Evolutionary conservation across 2,888 invertebrate genomes (phyloP).

Genomic region (Frankliniella intonsa): DNA sequence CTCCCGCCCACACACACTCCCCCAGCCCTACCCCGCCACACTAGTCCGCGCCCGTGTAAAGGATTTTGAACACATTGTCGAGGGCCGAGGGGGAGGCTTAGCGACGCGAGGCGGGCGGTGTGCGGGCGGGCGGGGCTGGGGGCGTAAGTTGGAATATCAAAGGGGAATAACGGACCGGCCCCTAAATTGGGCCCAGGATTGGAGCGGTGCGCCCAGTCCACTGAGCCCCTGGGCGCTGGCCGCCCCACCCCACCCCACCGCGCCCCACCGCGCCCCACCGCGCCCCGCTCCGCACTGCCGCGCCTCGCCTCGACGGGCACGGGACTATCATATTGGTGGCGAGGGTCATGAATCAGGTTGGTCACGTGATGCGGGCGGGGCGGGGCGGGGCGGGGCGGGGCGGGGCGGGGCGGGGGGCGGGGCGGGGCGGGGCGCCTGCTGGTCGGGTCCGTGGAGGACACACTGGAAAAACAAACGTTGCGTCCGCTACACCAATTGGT

Average conservation of each 20-base stretch:
- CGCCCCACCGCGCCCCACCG: no score
- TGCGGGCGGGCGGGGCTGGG: neutral
- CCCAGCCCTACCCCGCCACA: no score
- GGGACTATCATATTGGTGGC: neutral
- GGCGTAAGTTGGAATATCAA: conserved; percentile 12
- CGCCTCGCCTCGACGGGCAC: neutral
- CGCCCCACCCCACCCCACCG: no score
- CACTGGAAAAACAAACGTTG: no score
- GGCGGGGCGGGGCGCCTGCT: no score
- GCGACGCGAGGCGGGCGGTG: neutral
- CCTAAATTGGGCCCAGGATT: conserved; percentile 20
- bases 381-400: no score
- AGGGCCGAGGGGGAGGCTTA: neutral
- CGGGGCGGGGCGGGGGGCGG: no score
- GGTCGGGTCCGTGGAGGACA: neutral
- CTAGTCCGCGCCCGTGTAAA: no score
- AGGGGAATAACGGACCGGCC: conserved; percentile 4
- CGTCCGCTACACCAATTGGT: no score
- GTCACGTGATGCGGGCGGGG: neutral
- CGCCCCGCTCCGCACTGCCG: no score
- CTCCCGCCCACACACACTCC: no score
- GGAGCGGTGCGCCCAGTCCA: neutral
- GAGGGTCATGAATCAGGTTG: neutral
- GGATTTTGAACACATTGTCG: no score
- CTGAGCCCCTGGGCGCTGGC: neutral